Base-by-base conservation (phyloP, 2,797 vertebrate genomes). In the Antrozous pallidus region DNA sequence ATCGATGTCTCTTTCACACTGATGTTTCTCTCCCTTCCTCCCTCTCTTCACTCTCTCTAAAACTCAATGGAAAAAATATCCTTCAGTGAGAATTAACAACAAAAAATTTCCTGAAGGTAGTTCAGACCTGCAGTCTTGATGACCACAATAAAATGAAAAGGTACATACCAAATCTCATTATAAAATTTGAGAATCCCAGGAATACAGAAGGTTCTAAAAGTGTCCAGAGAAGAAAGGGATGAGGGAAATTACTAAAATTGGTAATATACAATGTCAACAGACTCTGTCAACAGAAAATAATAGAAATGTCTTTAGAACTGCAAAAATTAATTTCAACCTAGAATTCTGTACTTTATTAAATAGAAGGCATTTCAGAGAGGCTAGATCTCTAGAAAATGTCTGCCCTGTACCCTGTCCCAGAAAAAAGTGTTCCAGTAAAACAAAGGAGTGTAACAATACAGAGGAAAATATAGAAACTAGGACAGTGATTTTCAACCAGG, bases 291-390 rank as follows among this genome's bases (percentile, higher is more conserved):
- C 31, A 89, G 47, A 81, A 67, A 6, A 38, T 13, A 85, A 63
- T 1, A 73, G 13, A 90, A 91, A 77, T 22, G 45, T 80, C 51
- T 88, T 63, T 24, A 82, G 38, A 56, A 69, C 28, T 63, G 20
- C 6, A 45, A 71, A 93, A 87, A 45, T 78, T 84, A 84, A 7
- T 77, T 94, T 93, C 83, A 89, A 91, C 28, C 38, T 54, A 92
- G 67, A 91, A 51, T 81, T 79, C 70, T 67, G 70, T n/a, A 54
- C 24, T 80, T 18, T 73, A 77, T 40, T 63, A 88, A 89, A 87
- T 0, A 65, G 12, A 24, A 63, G 28, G 6, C 14, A 26, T 70
- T 92, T 74, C 51, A 71, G 28, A 92, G 12, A 74, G 6, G 42
- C 18, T 63, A 85, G 61, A 81, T 51, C 31, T 80, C 77, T 49